Evolutionary conservation across 2,113 vertebrate species (phyloP).

Genomic region (Odobenus rosmarus): DNA sequence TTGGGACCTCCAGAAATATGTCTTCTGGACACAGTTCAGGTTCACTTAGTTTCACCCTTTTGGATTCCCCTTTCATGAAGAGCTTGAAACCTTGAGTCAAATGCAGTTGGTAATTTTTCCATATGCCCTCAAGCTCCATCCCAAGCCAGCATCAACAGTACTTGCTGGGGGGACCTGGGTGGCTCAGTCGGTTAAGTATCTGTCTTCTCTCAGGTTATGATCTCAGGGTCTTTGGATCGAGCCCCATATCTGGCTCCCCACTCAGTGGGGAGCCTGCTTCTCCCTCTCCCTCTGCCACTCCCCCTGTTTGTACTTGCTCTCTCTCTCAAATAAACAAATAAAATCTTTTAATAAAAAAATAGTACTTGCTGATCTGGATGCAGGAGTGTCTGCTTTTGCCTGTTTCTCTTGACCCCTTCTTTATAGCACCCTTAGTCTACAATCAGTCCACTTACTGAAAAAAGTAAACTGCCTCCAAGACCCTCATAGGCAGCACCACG

Average conservation of each 20-base stretch:
- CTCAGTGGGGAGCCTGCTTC: background rate
- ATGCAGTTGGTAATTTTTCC: background rate
- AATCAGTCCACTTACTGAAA: background rate
- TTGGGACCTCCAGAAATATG: background rate
- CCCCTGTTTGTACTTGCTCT: too few relatives aligned
- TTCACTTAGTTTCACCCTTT: background rate
- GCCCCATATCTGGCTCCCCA: background rate
- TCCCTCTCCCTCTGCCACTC: too few relatives aligned
- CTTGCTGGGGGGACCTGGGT: background rate
- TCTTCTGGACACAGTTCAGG: background rate
- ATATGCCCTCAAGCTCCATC: background rate
- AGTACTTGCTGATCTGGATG: background rate
- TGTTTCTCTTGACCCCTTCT: background rate
- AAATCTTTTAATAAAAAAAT: too few relatives aligned
- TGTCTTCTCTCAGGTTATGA: background rate
- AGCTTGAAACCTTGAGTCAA: background rate
- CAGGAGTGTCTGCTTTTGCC: background rate
- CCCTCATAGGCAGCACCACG: background rate
- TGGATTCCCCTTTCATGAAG: background rate
- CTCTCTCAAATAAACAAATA: too few relatives aligned
- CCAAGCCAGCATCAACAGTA: background rate
- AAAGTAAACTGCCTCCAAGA: background rate
- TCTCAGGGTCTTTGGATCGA: background rate
- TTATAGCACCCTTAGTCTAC: background rate
- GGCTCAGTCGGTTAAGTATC: background rate